Percentiles rank a stretch among this genome's conserved stretches.
phyloP scores from a whole-genome alignment of 2,888 invertebrate species.

The Petrolisthes cinctipes region DNA sequence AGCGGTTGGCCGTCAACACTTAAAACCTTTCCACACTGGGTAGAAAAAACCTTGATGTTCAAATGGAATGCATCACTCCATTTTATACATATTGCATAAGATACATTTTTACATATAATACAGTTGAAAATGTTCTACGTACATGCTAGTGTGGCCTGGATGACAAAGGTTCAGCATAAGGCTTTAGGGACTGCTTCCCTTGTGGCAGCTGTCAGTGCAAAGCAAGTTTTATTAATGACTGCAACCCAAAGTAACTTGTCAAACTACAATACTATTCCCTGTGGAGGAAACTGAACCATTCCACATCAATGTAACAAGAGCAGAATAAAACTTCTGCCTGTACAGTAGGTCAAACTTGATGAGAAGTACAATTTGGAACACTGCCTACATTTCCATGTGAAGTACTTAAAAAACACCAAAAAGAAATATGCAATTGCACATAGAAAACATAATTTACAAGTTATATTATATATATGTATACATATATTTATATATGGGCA shows the following conservation, averaged over 20 bases:
- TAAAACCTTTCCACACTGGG: slow-evolving; percentile 44
- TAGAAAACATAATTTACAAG: too few relatives aligned
- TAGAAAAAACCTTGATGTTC: slow-evolving; percentile 41
- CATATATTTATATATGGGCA: too few relatives aligned
- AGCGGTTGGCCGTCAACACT: slow-evolving; percentile 56
- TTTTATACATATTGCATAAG: slow-evolving; percentile 66
- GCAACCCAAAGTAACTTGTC: neutral
- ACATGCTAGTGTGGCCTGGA: slow-evolving; percentile 62
- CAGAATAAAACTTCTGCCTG: too few relatives aligned
- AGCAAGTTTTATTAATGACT: too few relatives aligned
- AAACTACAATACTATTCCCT: neutral
- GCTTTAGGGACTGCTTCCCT: slow-evolving; percentile 47
- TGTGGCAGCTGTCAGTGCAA: neutral
- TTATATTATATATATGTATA: too few relatives aligned
- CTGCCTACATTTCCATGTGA: too few relatives aligned
- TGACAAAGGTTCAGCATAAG: slow-evolving; percentile 50
- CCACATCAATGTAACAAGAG: too few relatives aligned
- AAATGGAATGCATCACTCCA: slow-evolving; percentile 66
- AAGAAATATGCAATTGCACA: too few relatives aligned
- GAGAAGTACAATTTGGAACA: too few relatives aligned
- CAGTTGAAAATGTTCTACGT: slow-evolving; percentile 62
- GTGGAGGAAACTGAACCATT: too few relatives aligned
- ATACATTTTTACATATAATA: slow-evolving; percentile 65
- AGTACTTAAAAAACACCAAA: too few relatives aligned
- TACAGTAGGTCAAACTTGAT: too few relatives aligned